These are phyloP conservation scores for Tetramorium bicarinatum DNA, from an alignment of 2,888 invertebrate genomes.

Conservation along the genomic window DNA sequence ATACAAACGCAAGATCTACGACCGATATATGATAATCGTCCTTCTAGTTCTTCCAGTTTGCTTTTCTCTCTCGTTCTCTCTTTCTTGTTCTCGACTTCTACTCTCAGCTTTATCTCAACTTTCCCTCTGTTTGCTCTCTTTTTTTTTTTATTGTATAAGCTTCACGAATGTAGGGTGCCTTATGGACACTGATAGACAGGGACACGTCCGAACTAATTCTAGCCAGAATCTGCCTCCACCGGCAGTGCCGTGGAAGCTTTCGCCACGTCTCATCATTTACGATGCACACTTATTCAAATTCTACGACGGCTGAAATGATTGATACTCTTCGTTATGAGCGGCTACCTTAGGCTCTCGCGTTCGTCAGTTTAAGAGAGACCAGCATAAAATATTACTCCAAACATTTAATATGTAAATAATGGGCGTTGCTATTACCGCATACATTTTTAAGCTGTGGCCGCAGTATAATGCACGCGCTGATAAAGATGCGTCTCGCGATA, in stretches of 20 bases:
- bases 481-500: conserved; percentile 18
- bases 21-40: conserved; percentile 86
- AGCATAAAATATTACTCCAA: conserved; percentile 43
- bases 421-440: conserved; percentile 39
- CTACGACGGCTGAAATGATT: conserved; percentile 77
- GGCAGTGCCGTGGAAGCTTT: conserved; percentile 80
- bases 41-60: conserved; percentile 65
- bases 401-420: conserved; percentile 55
- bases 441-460: conserved; percentile 29
- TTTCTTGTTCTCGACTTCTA: conserved; percentile 5
- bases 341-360: conserved; percentile 73
- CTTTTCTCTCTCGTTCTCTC: conserved; percentile 47
- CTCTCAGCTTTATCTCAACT: conserved; percentile 51
- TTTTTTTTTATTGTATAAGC: conserved; percentile 61
- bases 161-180: conserved; percentile 67
- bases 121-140: conserved; percentile 43
- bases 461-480: conserved; percentile 25
- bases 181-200: conserved; percentile 72
- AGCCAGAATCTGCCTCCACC: conserved; percentile 33
- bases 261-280: conserved; percentile 85
- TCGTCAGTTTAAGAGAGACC: conserved; percentile 63
- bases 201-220: conserved; percentile 73
- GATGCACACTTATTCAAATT: conserved; percentile 84
- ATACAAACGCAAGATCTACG: conserved; percentile 86
- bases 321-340: conserved; percentile 79